phyloP scores from a whole-genome alignment of 2,113 vertebrate species.

The Corythoichthys intestinalis region DNA sequence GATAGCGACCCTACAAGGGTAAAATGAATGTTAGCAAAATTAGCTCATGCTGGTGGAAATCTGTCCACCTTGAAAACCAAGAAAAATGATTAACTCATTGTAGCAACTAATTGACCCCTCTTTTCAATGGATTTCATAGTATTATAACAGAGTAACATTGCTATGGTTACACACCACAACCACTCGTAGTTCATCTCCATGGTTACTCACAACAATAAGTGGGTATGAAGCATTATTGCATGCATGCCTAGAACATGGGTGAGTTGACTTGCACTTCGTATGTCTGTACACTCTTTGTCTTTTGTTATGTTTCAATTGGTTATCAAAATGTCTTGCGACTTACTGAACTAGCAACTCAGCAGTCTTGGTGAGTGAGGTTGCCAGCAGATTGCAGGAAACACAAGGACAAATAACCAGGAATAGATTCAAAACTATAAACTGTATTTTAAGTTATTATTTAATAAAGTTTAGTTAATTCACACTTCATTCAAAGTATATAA shows the following conservation, averaged over 20 bases:
- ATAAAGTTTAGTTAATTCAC: too few species aligned
- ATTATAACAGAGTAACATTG: background rate
- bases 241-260: slow-evolving; percentile 14
- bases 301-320: background rate
- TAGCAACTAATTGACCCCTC: background rate
- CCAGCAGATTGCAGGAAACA: too few species aligned
- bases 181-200: slow-evolving; percentile 33
- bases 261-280: slow-evolving; percentile 6
- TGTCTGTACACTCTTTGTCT: background rate
- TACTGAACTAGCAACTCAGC: background rate
- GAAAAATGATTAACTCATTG: background rate
- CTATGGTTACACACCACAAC: slow-evolving; percentile 1
- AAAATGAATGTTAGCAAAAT: background rate
- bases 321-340: background rate
- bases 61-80: background rate
- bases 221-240: background rate
- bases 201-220: slow-evolving; percentile 50
- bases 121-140: background rate
- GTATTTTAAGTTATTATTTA: too few species aligned
- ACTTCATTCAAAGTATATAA: too few species aligned
- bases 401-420: too few species aligned
- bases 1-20: background rate
- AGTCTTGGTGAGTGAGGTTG: too few species aligned
- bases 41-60: background rate
- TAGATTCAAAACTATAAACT: background rate